phyloP scores from a whole-genome alignment of 2,797 vertebrate genomes.

The Propithecus deckenii region DNA sequence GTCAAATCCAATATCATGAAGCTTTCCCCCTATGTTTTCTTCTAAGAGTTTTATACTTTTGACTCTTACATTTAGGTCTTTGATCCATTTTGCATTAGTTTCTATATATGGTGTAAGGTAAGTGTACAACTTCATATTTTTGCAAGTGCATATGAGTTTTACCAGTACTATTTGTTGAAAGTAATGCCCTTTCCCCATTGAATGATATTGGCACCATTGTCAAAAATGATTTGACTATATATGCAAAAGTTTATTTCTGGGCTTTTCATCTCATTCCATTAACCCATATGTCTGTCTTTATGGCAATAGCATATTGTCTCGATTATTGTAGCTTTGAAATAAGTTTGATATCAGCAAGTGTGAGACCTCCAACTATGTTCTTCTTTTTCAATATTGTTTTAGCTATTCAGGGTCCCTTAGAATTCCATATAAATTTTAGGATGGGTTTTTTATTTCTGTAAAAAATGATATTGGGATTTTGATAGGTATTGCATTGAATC shows the following conservation, averaged over 20 bases:
- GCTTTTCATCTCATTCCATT: neutral
- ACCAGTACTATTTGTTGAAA: neutral
- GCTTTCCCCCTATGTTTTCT: neutral
- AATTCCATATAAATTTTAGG: neutral
- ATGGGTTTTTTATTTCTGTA: neutral
- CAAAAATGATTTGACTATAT: neutral
- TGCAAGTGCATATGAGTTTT: neutral
- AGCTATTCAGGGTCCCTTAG: neutral
- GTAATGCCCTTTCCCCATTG: neutral
- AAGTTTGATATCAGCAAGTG: neutral
- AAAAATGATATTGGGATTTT: neutral
- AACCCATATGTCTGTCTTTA: neutral
- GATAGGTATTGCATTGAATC: neutral
- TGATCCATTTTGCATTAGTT: neutral
- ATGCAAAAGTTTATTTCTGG: neutral
- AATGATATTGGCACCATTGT: neutral
- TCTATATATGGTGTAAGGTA: neutral
- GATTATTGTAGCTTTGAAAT: neutral
- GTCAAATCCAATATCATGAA: neutral
- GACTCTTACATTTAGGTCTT: neutral
- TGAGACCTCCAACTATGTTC: neutral
- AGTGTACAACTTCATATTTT: neutral
- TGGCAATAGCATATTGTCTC: neutral
- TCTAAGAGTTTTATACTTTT: neutral
- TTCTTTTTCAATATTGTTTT: neutral